These are phyloP conservation scores for Ypsolopha sequella DNA, from an alignment of 2,888 invertebrate species.

Conservation along the genomic window DNA sequence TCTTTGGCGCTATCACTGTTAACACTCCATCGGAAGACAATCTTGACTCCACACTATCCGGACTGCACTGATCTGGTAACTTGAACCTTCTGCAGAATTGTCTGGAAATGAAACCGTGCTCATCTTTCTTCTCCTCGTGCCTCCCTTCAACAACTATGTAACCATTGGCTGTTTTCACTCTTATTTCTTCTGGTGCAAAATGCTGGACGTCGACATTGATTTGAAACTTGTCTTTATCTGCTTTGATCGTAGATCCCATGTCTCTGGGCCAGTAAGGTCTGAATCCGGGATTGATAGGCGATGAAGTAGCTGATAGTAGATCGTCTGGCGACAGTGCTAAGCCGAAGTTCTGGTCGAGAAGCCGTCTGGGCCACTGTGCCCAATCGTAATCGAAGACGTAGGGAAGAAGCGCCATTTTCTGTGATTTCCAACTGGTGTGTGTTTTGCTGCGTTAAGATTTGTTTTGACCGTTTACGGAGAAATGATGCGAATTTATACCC, in stretches of 20 bases:
- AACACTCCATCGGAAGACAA: slow-evolving; percentile 83
- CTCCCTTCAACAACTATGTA: slow-evolving; percentile 81
- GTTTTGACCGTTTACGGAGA: no score
- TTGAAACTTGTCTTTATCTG: slow-evolving; percentile 60
- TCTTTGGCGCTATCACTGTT: slow-evolving; percentile 74
- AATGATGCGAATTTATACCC: no score
- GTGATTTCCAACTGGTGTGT: no score
- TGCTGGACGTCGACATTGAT: slow-evolving; percentile 82
- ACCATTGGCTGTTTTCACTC: slow-evolving; percentile 80
- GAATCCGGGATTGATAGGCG: no score
- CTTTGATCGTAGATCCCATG: slow-evolving; percentile 35
- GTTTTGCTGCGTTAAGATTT: no score
- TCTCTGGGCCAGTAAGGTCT: background rate
- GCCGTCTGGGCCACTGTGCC: no score
- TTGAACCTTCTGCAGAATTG: slow-evolving; percentile 82
- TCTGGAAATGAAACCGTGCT: slow-evolving; percentile 79
- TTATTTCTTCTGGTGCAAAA: slow-evolving; percentile 80
- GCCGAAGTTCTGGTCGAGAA: no score
- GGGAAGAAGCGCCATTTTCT: no score
- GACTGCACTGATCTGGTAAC: slow-evolving; percentile 79
- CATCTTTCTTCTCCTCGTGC: slow-evolving; percentile 83
- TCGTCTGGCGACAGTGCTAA: no score
- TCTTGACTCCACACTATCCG: slow-evolving; percentile 76
- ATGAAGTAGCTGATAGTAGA: no score
- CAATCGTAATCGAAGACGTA: no score